These are phyloP conservation scores for Aramus guarauna DNA, from an alignment of 2,113 vertebrate species.

Conservation along the genomic window DNA sequence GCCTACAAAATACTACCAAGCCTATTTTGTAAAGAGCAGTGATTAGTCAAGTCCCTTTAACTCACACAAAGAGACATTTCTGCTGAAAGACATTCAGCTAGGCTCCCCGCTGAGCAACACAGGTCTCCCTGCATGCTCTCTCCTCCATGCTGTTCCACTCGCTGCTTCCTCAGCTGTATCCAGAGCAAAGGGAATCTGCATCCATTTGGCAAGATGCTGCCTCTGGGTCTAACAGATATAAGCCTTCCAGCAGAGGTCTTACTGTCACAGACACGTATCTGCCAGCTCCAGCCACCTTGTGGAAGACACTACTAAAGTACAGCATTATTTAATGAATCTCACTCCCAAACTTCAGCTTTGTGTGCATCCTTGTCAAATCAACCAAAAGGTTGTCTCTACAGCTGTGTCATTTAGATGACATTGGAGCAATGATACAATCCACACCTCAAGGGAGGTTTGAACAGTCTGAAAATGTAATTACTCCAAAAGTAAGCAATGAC, in stretches of 20 bases:
- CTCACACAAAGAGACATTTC: background rate
- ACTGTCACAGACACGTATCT: background rate
- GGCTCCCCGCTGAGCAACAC: background rate
- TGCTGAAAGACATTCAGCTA: background rate
- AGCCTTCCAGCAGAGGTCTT: background rate
- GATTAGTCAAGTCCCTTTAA: background rate
- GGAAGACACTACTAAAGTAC: background rate
- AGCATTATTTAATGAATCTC: background rate
- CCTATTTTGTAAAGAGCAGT: background rate
- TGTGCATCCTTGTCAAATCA: background rate
- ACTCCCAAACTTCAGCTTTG: background rate
- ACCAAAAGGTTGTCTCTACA: background rate
- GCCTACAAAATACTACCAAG: background rate
- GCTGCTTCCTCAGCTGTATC: background rate
- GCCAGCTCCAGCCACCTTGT: background rate
- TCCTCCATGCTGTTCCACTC: background rate
- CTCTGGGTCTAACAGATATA: background rate
- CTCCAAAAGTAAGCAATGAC: background rate
- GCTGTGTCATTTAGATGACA: background rate
- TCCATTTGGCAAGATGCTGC: background rate
- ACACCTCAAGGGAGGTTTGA: background rate
- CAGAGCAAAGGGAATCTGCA: background rate
- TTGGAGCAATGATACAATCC: background rate
- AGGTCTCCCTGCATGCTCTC: background rate
- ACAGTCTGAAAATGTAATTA: background rate